These are phyloP conservation scores for Glyptemys insculpta DNA, from an alignment of 2,797 vertebrate genomes.

Conservation along the genomic window DNA sequence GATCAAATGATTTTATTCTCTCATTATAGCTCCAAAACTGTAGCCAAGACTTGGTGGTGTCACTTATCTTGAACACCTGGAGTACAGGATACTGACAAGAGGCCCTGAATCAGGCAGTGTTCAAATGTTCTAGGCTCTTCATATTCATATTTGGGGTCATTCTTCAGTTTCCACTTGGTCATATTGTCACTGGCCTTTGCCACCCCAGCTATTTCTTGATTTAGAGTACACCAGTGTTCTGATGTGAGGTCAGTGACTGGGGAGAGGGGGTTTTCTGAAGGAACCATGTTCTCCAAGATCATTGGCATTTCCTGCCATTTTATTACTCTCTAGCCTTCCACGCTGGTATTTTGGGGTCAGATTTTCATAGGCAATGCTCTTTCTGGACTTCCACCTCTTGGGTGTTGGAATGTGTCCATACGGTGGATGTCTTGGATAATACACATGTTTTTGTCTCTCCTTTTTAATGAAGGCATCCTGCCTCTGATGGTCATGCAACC, in stretches of 20 bases:
- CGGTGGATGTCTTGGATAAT: background rate
- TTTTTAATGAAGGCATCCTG: background rate
- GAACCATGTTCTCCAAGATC: too few species aligned
- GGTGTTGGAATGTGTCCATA: too few species aligned
- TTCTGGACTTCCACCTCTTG: background rate
- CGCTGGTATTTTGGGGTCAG: too few species aligned
- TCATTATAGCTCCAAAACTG: background rate
- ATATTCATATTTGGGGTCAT: background rate
- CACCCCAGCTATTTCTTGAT: background rate
- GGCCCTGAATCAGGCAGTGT: background rate
- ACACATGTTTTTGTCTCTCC: background rate
- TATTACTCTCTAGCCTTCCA: too few species aligned
- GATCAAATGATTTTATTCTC: background rate
- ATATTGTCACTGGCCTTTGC: background rate
- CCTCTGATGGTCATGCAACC: background rate
- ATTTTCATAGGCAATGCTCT: too few species aligned
- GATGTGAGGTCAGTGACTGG: too few species aligned
- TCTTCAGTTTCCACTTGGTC: background rate
- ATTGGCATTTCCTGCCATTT: too few species aligned
- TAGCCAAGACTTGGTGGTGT: background rate
- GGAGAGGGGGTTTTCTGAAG: too few species aligned
- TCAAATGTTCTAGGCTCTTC: background rate
- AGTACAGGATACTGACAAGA: background rate
- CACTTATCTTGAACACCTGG: background rate
- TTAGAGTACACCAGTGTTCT: background rate